These are phyloP conservation scores for Psilopogon haemacephalus DNA, from an alignment of 2,113 vertebrate species.

Conservation along the genomic window DNA sequence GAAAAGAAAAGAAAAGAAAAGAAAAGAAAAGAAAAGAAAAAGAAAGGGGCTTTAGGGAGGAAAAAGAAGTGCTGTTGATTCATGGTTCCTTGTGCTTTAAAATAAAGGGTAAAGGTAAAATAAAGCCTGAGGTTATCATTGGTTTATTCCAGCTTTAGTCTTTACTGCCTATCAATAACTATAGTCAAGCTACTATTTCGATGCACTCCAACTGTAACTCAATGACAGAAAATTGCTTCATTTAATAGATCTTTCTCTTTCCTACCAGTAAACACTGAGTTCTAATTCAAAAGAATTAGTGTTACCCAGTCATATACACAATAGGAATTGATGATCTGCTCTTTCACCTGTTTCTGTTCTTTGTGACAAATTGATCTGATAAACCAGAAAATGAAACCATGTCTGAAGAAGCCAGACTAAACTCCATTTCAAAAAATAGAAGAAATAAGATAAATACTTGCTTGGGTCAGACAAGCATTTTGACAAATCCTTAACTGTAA, in stretches of 20 bases:
- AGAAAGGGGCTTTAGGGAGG: neutral
- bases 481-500: constrained; percentile 8
- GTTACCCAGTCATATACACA: constrained; percentile 34
- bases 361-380: constrained; percentile 68
- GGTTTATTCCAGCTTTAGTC: neutral
- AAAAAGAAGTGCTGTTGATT: neutral
- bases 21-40: neutral
- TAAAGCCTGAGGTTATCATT: neutral
- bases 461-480: constrained; percentile 53
- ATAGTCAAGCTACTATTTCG: constrained; percentile 9
- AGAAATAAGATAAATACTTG: constrained; percentile 42
- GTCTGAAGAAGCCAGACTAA: constrained; percentile 59
- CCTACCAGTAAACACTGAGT: constrained; percentile 5
- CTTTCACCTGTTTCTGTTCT: constrained; percentile 59
- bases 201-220: neutral
- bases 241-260: constrained; percentile 23
- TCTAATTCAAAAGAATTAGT: constrained; percentile 67
- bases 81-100: constrained; percentile 4
- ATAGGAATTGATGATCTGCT: constrained; percentile 69
- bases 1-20: too few species aligned
- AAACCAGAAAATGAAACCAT: constrained; percentile 72
- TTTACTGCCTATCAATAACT: neutral
- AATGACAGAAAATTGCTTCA: constrained; percentile 1
- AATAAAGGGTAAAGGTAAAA: constrained; percentile 5
- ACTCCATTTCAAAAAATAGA: constrained; percentile 12